These are phyloP conservation scores for Sycophila sp. DNA, from an alignment of 1,140 invertebrate species.

Conservation along the genomic window DNA sequence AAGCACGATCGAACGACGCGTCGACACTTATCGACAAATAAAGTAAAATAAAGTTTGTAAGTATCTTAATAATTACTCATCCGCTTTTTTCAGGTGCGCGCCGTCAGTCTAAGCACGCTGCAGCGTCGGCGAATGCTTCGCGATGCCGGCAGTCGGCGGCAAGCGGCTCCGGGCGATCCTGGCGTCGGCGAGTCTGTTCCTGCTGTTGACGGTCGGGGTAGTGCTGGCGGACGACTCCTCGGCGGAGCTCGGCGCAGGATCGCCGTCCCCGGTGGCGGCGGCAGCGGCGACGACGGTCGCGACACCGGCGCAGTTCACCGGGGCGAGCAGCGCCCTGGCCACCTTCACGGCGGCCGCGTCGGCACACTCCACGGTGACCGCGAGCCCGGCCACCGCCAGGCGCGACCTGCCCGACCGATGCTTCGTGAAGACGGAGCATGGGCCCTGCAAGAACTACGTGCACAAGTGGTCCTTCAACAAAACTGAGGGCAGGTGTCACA, in stretches of 20 bases:
- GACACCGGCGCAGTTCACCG: no score
- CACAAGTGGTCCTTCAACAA: constrained; percentile 81
- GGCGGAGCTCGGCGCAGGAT: constrained; percentile 4
- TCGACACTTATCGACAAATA: no score
- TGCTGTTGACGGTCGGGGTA: constrained; percentile 41
- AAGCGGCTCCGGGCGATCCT: constrained; percentile 56
- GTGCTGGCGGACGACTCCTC: constrained; percentile 47
- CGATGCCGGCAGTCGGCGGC: constrained; percentile 48
- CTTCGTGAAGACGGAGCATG: constrained; percentile 65
- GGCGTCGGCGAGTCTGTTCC: constrained; percentile 45
- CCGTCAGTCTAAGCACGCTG: no score
- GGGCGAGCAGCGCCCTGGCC: background rate
- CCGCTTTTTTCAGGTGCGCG: no score
- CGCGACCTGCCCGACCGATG: constrained; percentile 56
- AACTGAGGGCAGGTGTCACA: constrained; percentile 71
- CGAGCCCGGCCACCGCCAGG: constrained; percentile 20
- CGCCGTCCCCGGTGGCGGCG: background rate
- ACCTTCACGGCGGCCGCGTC: background rate
- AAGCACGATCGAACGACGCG: no score
- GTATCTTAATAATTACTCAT: no score
- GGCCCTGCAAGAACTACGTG: constrained; percentile 75
- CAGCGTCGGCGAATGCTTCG: constrained; percentile 54
- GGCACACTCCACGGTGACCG: background rate
- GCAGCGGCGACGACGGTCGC: background rate
- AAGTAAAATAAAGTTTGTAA: no score